Evolutionary conservation across 1,140 invertebrate species (phyloP).

Genomic region (Teleopsis dalmanni): DNA sequence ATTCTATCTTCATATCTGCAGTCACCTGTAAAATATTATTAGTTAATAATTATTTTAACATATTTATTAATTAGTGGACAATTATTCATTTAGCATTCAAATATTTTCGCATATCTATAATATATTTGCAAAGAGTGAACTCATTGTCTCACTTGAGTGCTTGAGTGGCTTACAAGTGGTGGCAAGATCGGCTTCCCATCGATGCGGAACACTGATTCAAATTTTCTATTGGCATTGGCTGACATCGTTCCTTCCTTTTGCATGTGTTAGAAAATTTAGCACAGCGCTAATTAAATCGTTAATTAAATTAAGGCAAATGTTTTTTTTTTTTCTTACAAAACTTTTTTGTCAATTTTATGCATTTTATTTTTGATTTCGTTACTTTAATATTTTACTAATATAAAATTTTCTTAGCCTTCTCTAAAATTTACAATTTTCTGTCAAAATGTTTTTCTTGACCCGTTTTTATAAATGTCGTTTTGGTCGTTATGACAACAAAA

Average conservation of each 20-base stretch:
- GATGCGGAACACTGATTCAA: slow-evolving; percentile 53
- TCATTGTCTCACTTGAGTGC: background rate
- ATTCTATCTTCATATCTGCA: slow-evolving; percentile 28
- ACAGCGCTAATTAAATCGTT: background rate
- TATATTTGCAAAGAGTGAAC: background rate
- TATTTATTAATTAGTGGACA: background rate
- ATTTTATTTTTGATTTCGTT: too few relatives aligned
- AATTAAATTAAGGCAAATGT: background rate
- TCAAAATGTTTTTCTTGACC: too few relatives aligned
- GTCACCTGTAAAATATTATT: slow-evolving; percentile 19
- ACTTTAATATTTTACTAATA: too few relatives aligned
- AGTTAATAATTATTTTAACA: background rate
- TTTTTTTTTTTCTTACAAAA: too few relatives aligned
- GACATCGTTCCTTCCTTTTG: too few relatives aligned
- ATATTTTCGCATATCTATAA: background rate
- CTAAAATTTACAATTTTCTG: too few relatives aligned
- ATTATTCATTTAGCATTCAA: background rate
- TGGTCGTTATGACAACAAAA: too few relatives aligned
- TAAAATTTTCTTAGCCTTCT: too few relatives aligned
- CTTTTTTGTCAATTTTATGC: too few relatives aligned
- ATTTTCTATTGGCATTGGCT: too few relatives aligned
- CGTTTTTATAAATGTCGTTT: too few relatives aligned
- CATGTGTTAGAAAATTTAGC: too few relatives aligned
- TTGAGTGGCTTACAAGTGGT: slow-evolving; percentile 49
- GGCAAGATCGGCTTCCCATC: slow-evolving; percentile 55